Percentiles rank a stretch among this genome's conserved stretches.
Evolutionary conservation across 1,140 invertebrate species (phyloP).

Genomic region (Macrostomum lignano): DNA sequence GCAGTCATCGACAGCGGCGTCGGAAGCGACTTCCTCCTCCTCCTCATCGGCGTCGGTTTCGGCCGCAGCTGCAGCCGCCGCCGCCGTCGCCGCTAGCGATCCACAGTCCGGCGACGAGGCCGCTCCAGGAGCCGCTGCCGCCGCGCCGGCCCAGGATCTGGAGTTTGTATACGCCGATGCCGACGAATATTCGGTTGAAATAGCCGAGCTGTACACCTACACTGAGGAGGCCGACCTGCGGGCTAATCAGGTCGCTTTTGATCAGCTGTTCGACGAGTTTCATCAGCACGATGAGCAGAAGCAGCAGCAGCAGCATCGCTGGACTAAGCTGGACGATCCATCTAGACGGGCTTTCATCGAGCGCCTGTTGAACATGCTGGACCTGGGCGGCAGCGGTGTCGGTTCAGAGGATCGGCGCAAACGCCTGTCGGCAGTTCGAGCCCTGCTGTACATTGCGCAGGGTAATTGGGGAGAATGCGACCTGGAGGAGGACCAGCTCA

Average conservation of each 20-base stretch:
- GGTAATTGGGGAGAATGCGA: slow-evolving; percentile 56
- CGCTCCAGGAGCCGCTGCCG: no score
- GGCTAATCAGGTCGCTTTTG: slow-evolving; percentile 38
- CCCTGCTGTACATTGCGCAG: slow-evolving; percentile 64
- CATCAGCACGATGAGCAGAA: slow-evolving; percentile 12
- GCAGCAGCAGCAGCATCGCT: slow-evolving; percentile 28
- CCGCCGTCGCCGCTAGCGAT: no score
- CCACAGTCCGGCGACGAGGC: no score
- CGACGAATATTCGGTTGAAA: slow-evolving; percentile 59
- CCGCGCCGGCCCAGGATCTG: no score
- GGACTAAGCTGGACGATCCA: slow-evolving; percentile 40
- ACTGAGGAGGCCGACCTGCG: slow-evolving; percentile 70
- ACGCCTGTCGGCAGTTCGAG: slow-evolving; percentile 51
- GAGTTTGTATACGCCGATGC: slow-evolving; percentile 73
- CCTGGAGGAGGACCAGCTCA: slow-evolving; percentile 53
- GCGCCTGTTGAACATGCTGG: slow-evolving; percentile 57
- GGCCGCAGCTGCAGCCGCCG: no score
- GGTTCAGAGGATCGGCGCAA: no score
- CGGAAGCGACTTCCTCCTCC: no score
- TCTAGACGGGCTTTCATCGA: slow-evolving; percentile 45
- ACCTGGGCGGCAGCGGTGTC: slow-evolving; percentile 40
- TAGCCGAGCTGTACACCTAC: slow-evolving; percentile 73
- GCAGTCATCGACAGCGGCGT: no score
- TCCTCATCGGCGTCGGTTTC: no score
- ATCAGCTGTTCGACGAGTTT: slow-evolving; percentile 14